phyloP scores from a whole-genome alignment of 2,797 vertebrate genomes.

The Chloroceryle amazona region DNA sequence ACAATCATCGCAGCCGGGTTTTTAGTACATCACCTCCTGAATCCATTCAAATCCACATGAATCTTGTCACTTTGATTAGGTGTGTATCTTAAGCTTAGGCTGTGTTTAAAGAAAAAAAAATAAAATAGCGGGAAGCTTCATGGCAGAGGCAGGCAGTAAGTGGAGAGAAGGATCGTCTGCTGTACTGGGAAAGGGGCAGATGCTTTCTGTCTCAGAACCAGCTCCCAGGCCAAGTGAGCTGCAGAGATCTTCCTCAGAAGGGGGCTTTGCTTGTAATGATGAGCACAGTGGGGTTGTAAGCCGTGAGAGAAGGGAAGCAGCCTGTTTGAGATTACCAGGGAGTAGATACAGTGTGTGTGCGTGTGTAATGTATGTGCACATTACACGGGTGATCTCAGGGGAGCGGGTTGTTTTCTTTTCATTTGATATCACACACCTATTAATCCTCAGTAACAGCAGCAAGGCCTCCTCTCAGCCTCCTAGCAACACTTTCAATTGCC shows the following conservation, averaged over 20 bases:
- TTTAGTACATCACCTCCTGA: not conserved
- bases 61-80: not conserved
- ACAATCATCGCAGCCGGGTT: not conserved
- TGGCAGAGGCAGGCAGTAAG: not conserved
- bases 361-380: not conserved
- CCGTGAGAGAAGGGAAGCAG: not conserved
- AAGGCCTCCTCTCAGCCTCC: constrained; percentile 76
- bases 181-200: constrained; percentile 1
- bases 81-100: not conserved
- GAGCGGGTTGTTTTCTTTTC: constrained; percentile 65
- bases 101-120: not conserved
- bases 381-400: constrained; percentile 44
- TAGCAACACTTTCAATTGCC: constrained; percentile 78
- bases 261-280: not conserved
- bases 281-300: not conserved
- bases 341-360: not conserved
- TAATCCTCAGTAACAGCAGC: constrained; percentile 70
- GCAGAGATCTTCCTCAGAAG: not conserved
- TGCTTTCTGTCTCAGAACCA: not conserved
- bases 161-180: constrained; percentile 5
- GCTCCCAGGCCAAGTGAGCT: constrained; percentile 7
- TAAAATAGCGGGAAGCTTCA: not conserved
- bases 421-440: constrained; percentile 76
- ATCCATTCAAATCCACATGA: not conserved
- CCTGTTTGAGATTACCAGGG: not conserved